A percentile compares a stretch with the other conserved stretches of the same genome.
phyloP scores from a whole-genome alignment of 2,888 invertebrate genomes.

The Cabera pusaria region DNA sequence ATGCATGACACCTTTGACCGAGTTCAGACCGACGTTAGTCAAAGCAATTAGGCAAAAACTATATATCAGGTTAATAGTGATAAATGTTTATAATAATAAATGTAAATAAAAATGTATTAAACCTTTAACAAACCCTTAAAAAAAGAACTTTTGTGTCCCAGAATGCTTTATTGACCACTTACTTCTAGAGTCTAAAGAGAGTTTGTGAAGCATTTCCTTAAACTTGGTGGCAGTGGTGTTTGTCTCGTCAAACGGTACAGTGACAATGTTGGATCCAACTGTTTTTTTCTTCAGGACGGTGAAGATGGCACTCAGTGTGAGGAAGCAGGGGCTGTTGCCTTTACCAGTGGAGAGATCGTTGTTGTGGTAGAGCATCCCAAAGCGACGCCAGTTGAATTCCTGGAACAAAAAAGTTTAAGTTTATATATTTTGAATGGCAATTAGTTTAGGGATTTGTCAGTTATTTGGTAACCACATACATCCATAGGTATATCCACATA shows the following conservation, averaged over 20 bases:
- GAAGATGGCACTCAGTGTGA: conserved; percentile 88
- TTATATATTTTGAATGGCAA: too few relatives aligned
- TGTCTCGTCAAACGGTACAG: conserved; percentile 86
- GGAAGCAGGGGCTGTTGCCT: conserved; percentile 91
- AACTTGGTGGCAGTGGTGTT: conserved; percentile 80
- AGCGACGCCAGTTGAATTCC: conserved; percentile 89
- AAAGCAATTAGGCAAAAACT: too few relatives aligned
- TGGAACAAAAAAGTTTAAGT: conserved; percentile 56
- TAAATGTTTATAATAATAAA: too few relatives aligned
- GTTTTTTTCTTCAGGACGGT: conserved; percentile 65
- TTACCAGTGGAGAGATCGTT: conserved; percentile 82
- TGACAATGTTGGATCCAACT: conserved; percentile 75
- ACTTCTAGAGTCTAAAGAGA: conserved; percentile 87
- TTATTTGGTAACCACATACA: too few relatives aligned
- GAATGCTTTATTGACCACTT: conserved; percentile 68
- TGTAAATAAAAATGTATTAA: too few relatives aligned
- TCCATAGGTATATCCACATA: too few relatives aligned
- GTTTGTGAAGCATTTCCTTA: conserved; percentile 82
- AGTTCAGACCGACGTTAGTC: too few relatives aligned
- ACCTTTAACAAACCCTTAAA: too few relatives aligned
- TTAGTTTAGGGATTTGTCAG: too few relatives aligned
- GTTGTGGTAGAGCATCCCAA: conserved; percentile 89
- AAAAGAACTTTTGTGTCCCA: conserved; percentile 15
- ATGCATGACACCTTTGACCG: too few relatives aligned
- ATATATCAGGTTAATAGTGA: too few relatives aligned